These are phyloP conservation scores for Pseudopipra pipra DNA, from an alignment of 2,113 vertebrate genomes.

Conservation along the genomic window DNA sequence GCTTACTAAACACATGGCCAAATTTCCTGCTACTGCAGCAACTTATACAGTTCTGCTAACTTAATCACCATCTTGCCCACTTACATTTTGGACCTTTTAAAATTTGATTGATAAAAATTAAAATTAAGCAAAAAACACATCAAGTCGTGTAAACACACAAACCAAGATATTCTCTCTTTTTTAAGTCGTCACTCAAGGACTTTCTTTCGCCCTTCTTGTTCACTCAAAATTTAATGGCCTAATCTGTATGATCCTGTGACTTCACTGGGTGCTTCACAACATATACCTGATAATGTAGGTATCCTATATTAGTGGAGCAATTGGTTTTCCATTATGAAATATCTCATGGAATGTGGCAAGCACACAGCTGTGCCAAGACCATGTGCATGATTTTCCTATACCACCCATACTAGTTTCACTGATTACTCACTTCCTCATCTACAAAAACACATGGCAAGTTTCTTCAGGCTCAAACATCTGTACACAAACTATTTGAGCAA, in stretches of 20 bases:
- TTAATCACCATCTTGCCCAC: neutral
- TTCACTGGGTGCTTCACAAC: neutral
- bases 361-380: conserved; percentile 1
- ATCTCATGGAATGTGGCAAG: conserved; percentile 33
- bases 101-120: neutral
- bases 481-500: neutral
- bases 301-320: neutral
- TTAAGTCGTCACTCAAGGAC: neutral
- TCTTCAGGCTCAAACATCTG: conserved; percentile 41
- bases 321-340: conserved; percentile 50
- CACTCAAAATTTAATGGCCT: neutral
- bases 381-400: conserved; percentile 48
- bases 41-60: neutral
- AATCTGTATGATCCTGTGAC: neutral
- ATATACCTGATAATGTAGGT: neutral
- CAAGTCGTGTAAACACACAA: neutral
- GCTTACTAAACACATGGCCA: neutral
- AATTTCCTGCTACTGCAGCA: neutral
- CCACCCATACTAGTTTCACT: conserved; percentile 43
- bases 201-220: neutral
- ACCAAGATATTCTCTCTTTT: neutral
- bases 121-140: neutral
- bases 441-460: conserved; percentile 39
- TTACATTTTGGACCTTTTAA: neutral
- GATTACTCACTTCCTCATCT: conserved; percentile 63